These are phyloP conservation scores for Stomatorhinus walkeri DNA, from an alignment of 2,797 vertebrate genomes.

Conservation along the genomic window DNA sequence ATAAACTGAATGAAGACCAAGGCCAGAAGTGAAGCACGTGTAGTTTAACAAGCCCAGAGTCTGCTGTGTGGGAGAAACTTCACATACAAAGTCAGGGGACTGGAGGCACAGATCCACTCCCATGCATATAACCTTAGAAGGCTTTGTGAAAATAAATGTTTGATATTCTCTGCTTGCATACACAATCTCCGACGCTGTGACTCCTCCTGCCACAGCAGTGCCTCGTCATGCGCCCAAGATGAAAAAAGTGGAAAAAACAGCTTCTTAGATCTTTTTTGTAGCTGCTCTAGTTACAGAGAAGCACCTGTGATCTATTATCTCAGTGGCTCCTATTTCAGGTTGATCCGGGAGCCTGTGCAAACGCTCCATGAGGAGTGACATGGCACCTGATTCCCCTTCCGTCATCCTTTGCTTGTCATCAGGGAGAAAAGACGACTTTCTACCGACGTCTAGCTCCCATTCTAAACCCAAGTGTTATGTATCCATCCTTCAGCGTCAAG, in stretches of 20 bases:
- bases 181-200: neutral
- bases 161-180: neutral
- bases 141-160: neutral
- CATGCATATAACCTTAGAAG: neutral
- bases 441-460: neutral
- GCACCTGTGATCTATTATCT: slow-evolving; percentile 13
- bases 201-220: neutral
- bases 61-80: neutral
- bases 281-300: neutral
- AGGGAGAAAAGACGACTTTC: neutral
- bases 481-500: neutral
- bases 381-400: neutral
- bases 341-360: neutral
- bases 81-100: neutral
- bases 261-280: neutral
- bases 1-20: neutral
- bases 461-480: neutral
- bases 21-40: neutral
- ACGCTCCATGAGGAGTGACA: neutral
- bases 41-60: neutral
- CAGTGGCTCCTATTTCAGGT: neutral
- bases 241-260: neutral
- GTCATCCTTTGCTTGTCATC: neutral
- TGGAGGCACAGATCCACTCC: neutral
- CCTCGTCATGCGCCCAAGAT: neutral